Conservation (phyloP, 2,113 vertebrate genomes). For the Enhydra lutris region DNA sequence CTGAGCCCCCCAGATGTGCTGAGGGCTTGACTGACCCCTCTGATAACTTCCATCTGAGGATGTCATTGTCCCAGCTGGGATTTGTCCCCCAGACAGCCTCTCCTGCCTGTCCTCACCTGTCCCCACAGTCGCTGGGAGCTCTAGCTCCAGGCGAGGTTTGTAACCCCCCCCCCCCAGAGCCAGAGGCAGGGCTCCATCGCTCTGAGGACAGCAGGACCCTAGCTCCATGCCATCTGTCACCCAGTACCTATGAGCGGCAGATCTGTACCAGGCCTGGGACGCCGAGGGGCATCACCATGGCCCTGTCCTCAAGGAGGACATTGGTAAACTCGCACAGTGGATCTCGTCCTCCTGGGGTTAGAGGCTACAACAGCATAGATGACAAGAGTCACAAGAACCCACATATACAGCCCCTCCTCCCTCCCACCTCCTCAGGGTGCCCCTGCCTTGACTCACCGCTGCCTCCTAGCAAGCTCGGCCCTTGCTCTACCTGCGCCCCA, state of each 20-base stretch:
- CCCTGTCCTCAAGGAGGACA: not conserved
- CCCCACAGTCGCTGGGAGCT: not conserved
- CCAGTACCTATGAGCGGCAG: not conserved
- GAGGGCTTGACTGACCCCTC: not conserved
- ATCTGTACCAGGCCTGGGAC: not conserved
- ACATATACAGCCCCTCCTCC: fast-evolving
- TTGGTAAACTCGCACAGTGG: not conserved
- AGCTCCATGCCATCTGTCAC: not conserved
- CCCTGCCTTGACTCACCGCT: not conserved
- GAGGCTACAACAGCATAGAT: fast-evolving
- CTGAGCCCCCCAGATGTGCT: fast-evolving
- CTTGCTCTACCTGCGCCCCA: not conserved
- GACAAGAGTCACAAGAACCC: not conserved
- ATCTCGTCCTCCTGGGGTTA: not conserved
- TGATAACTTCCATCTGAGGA: not conserved
- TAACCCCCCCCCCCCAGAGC: fast-evolving
- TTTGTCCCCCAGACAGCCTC: not conserved
- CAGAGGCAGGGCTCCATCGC: not conserved
- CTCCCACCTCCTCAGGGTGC: not conserved
- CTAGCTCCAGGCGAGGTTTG: no score
- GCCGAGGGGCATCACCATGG: fast-evolving
- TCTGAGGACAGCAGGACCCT: not conserved
- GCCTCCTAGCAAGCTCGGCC: not conserved
- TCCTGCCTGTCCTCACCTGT: no score
- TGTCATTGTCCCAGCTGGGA: not conserved